A percentile compares a stretch with the other conserved stretches of the same genome.
phyloP scores from a whole-genome alignment of 2,113 vertebrate species.

The Sinocyclocheilus maitianheensis region DNA sequence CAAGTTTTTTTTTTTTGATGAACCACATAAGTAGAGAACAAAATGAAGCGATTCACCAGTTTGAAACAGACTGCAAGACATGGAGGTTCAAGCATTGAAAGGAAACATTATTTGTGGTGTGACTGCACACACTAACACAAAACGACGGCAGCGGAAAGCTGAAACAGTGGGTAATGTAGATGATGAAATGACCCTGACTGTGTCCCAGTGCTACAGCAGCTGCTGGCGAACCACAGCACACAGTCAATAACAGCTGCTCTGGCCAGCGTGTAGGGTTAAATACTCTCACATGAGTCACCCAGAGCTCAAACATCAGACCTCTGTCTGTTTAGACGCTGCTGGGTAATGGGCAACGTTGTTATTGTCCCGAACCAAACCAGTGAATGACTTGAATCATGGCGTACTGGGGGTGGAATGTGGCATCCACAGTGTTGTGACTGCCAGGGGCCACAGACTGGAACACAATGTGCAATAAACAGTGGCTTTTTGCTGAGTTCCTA shows the following conservation, averaged over 20 bases:
- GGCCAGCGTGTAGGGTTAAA: background rate
- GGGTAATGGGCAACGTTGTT: background rate
- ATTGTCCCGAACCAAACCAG: background rate
- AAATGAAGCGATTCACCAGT: background rate
- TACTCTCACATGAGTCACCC: background rate
- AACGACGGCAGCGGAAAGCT: background rate
- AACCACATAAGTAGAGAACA: background rate
- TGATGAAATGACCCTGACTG: background rate
- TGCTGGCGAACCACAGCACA: background rate
- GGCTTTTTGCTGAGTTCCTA: background rate
- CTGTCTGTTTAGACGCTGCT: background rate
- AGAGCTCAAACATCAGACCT: background rate
- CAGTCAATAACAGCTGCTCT: background rate
- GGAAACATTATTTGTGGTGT: background rate
- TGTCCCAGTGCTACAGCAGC: background rate
- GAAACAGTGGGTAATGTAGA: background rate
- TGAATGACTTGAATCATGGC: background rate
- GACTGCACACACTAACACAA: background rate
- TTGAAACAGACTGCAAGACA: background rate
- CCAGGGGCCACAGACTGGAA: background rate
- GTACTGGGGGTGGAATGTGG: constrained; percentile 12
- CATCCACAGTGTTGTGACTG: background rate
- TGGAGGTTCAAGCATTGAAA: background rate
- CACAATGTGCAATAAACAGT: background rate
- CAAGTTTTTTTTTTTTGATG: background rate